Conservation (phyloP, 2,888 invertebrate species). For the Plagodis pulveraria region DNA sequence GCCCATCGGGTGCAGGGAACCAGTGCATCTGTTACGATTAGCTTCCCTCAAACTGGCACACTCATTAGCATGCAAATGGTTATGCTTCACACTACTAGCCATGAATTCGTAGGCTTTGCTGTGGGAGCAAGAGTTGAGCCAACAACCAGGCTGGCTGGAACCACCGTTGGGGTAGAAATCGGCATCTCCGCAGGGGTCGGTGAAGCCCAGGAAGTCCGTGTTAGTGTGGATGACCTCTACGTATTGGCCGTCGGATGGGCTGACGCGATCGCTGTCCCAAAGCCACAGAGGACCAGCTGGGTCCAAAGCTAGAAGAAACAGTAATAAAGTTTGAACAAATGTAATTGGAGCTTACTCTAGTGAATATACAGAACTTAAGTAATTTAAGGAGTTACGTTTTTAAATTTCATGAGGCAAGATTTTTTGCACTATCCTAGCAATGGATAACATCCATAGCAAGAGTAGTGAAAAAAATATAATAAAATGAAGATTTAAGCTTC, state of each 20-base stretch:
- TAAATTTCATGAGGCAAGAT: too few species aligned
- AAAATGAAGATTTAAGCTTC: too few species aligned
- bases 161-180: slow-evolving; percentile 73
- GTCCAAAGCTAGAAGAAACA: slow-evolving; percentile 59
- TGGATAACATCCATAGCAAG: too few species aligned
- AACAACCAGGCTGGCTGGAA: slow-evolving; percentile 64
- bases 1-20: slow-evolving; percentile 54
- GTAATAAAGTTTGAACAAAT: neutral
- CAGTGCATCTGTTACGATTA: slow-evolving; percentile 50
- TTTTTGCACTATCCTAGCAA: too few species aligned
- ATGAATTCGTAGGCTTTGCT: slow-evolving; percentile 57
- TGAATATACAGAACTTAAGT: too few species aligned
- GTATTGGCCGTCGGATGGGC: slow-evolving; percentile 58
- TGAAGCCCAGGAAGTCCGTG: slow-evolving; percentile 52
- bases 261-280: slow-evolving; percentile 49
- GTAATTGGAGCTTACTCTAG: neutral
- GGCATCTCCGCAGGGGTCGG: slow-evolving; percentile 58
- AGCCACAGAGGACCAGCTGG: slow-evolving; percentile 71
- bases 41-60: slow-evolving; percentile 53
- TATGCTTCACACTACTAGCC: slow-evolving; percentile 57
- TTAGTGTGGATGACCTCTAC: slow-evolving; percentile 76
- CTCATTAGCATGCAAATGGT: slow-evolving; percentile 57
- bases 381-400: neutral
- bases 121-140: slow-evolving; percentile 61
- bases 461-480: too few species aligned